Percentiles rank a stretch among this genome's conserved stretches.
Conservation (phyloP, 2,797 vertebrate genomes). For the Paramormyrops hopkinsi region DNA sequence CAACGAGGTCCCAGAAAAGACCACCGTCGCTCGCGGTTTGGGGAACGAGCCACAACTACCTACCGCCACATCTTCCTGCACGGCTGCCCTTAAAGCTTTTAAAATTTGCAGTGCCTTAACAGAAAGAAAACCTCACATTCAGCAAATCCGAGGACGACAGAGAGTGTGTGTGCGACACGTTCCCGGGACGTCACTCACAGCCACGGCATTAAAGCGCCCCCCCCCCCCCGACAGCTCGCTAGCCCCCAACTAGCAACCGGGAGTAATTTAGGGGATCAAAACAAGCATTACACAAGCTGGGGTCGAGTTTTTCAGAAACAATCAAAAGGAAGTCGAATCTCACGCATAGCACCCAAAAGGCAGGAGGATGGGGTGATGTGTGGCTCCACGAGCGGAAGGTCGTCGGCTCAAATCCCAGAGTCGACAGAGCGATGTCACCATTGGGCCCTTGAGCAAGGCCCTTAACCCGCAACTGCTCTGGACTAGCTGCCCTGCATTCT, state of each 20-base stretch:
- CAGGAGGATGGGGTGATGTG: background rate
- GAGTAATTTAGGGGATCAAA: background rate
- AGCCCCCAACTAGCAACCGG: background rate
- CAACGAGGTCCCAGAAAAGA: background rate
- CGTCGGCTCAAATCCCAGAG: background rate
- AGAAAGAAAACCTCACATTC: background rate
- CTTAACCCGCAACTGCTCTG: background rate
- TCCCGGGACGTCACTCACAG: background rate
- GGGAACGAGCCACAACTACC: background rate
- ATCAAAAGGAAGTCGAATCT: background rate
- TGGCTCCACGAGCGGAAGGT: background rate
- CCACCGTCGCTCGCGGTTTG: background rate
- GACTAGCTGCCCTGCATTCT: background rate
- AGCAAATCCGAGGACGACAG: background rate
- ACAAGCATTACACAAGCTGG: background rate
- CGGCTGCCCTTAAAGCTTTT: background rate
- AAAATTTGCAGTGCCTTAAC: background rate
- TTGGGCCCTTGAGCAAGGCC: background rate
- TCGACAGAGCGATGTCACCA: background rate
- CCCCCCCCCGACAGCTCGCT: background rate
- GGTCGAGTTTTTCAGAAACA: background rate
- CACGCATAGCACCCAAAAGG: background rate
- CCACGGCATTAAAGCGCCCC: background rate
- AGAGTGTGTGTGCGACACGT: background rate
- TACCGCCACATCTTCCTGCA: no score